Percentiles rank a stretch among this genome's conserved stretches.
Evolutionary conservation across 2,888 invertebrate species (phyloP).

Genomic region (Metacarcinus magister): DNA sequence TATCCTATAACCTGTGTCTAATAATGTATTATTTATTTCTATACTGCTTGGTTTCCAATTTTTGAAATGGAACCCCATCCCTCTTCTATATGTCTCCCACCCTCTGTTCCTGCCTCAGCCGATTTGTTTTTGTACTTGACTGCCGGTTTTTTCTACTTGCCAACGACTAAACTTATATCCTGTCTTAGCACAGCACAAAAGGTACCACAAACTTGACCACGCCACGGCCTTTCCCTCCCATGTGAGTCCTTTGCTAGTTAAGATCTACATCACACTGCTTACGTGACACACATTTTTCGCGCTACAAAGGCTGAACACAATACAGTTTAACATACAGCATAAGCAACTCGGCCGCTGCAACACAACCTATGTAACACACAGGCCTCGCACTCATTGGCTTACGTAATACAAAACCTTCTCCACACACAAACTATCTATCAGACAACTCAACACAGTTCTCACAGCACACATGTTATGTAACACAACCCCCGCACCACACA

Average conservation of each 20-base stretch:
- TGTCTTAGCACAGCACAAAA: no score
- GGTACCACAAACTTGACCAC: not conserved
- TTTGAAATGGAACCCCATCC: not conserved
- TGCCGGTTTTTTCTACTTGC: not conserved
- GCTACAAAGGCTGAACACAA: no score
- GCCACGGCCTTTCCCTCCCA: not conserved
- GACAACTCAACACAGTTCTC: not conserved
- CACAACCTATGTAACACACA: not conserved
- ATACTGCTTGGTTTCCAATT: not conserved
- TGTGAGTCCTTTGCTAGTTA: not conserved
- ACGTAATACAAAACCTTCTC: not conserved
- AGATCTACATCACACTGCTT: not conserved
- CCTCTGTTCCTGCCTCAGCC: not conserved
- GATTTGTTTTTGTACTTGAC: not conserved
- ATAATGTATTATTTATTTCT: not conserved
- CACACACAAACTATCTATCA: not conserved
- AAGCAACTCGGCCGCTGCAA: not conserved
- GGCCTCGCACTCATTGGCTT: not conserved
- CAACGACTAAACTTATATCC: not conserved
- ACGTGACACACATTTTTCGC: not conserved
- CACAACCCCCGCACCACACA: not conserved
- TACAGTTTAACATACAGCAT: not conserved
- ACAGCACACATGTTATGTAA: not conserved
- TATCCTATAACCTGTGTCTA: not conserved
- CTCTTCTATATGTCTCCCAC: not conserved